Conservation (phyloP, 2,113 vertebrate species). For the Taxidea taxus region DNA sequence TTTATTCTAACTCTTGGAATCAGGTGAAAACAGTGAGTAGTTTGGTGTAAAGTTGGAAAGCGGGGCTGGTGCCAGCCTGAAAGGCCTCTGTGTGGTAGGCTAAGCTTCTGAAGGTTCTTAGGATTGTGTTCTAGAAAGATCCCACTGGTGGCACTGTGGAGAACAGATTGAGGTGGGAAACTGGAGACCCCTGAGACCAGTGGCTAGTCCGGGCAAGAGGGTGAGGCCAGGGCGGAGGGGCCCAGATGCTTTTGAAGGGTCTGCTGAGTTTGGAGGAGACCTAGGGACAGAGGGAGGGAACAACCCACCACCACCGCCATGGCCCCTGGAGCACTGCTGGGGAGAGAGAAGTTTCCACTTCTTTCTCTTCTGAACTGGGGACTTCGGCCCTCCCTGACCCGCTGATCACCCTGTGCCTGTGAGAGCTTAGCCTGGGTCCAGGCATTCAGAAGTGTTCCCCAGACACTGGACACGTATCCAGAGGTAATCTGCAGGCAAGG, state of each 20-base stretch:
- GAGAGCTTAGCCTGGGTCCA: background rate
- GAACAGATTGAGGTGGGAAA: background rate
- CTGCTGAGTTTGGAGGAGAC: background rate
- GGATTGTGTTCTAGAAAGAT: background rate
- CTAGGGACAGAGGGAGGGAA: background rate
- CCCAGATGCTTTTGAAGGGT: background rate
- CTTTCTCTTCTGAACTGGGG: background rate
- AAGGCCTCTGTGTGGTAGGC: background rate
- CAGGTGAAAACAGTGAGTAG: background rate
- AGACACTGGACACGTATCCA: background rate
- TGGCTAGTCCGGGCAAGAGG: fast-evolving
- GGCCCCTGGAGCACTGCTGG: background rate
- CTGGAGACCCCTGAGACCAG: background rate
- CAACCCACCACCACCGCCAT: background rate
- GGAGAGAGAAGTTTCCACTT: background rate
- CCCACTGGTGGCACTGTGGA: background rate
- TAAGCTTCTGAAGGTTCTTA: background rate
- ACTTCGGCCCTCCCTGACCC: background rate
- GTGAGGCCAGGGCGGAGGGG: background rate
- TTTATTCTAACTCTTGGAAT: background rate
- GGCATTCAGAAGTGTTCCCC: background rate
- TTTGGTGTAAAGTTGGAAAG: background rate
- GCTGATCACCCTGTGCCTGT: fast-evolving
- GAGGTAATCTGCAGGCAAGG: background rate
- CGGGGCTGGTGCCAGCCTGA: background rate